Base-by-base conservation (phyloP, 2,113 vertebrate genomes). In the Melospiza georgiana region DNA sequence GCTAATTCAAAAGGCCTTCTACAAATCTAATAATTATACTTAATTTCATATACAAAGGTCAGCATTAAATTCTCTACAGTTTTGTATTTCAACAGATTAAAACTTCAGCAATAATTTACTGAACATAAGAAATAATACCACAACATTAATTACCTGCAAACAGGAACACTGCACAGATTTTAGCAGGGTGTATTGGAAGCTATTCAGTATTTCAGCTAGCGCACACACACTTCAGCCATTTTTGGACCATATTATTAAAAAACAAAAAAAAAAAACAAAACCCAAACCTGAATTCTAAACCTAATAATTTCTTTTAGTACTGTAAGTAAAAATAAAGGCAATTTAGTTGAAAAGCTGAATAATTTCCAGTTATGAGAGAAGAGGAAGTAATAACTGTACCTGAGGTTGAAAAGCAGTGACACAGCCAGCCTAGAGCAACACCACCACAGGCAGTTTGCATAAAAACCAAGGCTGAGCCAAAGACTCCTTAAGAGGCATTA, bases 21-120 rank as follows among this genome's bases (percentile, higher is more conserved):
- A 87, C 65, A 84, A 79, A 79, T 82, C 69, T 72, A 78, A 52
- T 78, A 72, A 91, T 85, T 85, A 81, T 11, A 67, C 20, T 52
- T 93, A 27, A 93, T 87, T 95, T 89, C 59, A 79, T 35, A 87
- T 20, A 78, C 54, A 89, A 87, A 89, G 71, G 62, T 76, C 78
- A 87, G 61, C 18, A 90, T 74, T 82, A 91, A 79, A 79, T 87
- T 89, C n/a, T 82, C 78, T 61, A 28, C 33, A 63, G 41, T 85
- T 93, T 79, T 91, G 24, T 72, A 89, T 79, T 87, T 91, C 62
- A 95, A 75, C 18, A 76, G 54, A 95, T 83, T 49, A 91, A 91
- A 72, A 68, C 15, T 87, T 89, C 77, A 78, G 39, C 25, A 79
- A 28, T 72, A 78, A 68, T 84, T 89, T 61, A 65, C 22, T 75